These are phyloP conservation scores for Helogale parvula DNA, from an alignment of 2,113 vertebrate genomes.

Conservation along the genomic window DNA sequence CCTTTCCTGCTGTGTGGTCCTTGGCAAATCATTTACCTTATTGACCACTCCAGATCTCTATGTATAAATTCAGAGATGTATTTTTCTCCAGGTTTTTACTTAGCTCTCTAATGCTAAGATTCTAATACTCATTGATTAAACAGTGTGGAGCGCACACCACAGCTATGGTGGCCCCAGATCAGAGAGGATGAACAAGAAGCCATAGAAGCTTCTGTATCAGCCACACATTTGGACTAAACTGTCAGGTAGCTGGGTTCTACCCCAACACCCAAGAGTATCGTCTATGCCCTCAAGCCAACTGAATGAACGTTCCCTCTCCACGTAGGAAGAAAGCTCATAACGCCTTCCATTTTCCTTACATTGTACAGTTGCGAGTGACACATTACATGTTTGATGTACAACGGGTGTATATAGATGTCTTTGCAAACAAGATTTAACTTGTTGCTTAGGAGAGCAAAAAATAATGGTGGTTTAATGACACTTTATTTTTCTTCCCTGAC, in stretches of 20 bases:
- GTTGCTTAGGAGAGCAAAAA: neutral
- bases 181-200: neutral
- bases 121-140: neutral
- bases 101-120: neutral
- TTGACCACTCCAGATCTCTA: neutral
- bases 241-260: neutral
- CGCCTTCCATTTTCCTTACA: neutral
- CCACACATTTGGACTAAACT: neutral
- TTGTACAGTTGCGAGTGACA: neutral
- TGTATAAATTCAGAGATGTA: neutral
- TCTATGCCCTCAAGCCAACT: neutral
- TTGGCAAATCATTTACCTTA: neutral
- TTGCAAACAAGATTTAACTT: slow-evolving; percentile 6
- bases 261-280: neutral
- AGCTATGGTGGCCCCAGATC: neutral
- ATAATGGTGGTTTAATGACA: neutral
- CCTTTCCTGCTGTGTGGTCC: neutral
- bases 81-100: neutral
- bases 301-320: neutral
- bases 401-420: neutral
- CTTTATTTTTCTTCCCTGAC: neutral
- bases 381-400: neutral
- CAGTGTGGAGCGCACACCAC: accelerated
- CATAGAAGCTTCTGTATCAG: no score
- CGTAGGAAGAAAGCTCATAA: neutral